Evolutionary conservation across 30 jellyfish, hydroid and myxozoan genomes (phyloP).

Genomic region (Sanderia malayensis): DNA sequence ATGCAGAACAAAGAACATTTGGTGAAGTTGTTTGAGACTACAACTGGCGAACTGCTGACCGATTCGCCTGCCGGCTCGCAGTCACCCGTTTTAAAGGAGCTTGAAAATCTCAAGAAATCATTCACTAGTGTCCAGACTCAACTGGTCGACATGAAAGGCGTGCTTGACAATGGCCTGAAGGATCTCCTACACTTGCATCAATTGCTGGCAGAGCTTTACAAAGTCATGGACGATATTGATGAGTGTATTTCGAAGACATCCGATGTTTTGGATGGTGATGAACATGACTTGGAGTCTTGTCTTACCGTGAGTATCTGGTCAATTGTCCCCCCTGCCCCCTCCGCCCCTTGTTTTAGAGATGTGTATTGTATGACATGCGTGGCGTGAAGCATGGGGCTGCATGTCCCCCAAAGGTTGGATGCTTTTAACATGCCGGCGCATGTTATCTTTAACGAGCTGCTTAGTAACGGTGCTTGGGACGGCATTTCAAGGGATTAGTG

Average conservation of each 20-base stretch:
- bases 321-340: too few relatives aligned
- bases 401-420: too few relatives aligned
- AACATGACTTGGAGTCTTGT: slow-evolving; percentile 76
- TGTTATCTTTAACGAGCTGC: too few relatives aligned
- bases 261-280: slow-evolving; percentile 78
- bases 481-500: too few relatives aligned
- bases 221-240: slow-evolving; percentile 80
- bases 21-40: slow-evolving; percentile 39
- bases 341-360: too few relatives aligned
- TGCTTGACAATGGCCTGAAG: slow-evolving; percentile 48
- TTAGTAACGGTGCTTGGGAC: too few relatives aligned
- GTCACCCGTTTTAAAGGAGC: slow-evolving; percentile 74
- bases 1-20: slow-evolving; percentile 56
- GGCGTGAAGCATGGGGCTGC: too few relatives aligned
- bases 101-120: slow-evolving; percentile 56
- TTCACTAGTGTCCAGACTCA: slow-evolving; percentile 47
- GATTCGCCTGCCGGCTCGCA: slow-evolving; percentile 59
- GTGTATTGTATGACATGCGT: too few relatives aligned
- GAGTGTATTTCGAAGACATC: slow-evolving; percentile 73
- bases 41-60: slow-evolving; percentile 57
- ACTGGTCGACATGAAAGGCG: slow-evolving; percentile 38
- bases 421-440: too few relatives aligned
- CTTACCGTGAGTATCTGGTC: slow-evolving; percentile 48
- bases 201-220: slow-evolving; percentile 43
- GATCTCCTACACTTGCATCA: slow-evolving; percentile 64